Percentiles rank a stretch among this genome's conserved stretches.
phyloP scores from a whole-genome alignment of 1,140 invertebrate species.

The Neodiprion pinetum region DNA sequence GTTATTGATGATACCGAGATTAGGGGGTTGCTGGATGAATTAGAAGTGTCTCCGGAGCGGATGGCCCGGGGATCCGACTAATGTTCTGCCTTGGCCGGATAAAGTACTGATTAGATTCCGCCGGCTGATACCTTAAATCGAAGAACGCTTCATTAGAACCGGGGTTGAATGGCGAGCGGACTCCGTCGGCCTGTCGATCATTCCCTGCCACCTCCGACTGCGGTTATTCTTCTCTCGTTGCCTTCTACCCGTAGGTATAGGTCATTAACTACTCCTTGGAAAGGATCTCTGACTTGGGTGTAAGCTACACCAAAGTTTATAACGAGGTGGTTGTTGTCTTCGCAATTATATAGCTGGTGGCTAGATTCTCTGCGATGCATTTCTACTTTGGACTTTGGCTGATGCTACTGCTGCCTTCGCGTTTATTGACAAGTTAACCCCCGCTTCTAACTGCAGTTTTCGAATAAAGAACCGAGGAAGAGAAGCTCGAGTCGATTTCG shows the following conservation, averaged over 20 bases:
- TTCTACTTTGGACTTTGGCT: too few relatives aligned
- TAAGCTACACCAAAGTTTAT: slow-evolving; percentile 31
- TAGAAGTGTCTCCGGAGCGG: slow-evolving; percentile 28
- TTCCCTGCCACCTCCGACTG: slow-evolving; percentile 19
- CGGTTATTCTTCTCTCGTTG: slow-evolving; percentile 21
- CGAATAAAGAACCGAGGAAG: neutral
- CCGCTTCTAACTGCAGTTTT: neutral
- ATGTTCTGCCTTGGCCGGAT: neutral
- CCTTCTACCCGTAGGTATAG: neutral
- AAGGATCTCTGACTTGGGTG: neutral
- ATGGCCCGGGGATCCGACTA: neutral
- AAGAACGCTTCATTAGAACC: slow-evolving; percentile 30
- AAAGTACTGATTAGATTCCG: slow-evolving; percentile 33
- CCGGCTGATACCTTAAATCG: slow-evolving; percentile 34
- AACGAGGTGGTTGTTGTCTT: slow-evolving; percentile 11
- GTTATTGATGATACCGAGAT: slow-evolving; percentile 51
- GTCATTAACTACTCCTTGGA: neutral
- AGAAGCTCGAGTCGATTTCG: too few relatives aligned
- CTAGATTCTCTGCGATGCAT: neutral
- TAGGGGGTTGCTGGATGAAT: slow-evolving; percentile 44
- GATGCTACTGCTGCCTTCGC: neutral
- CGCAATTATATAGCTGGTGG: too few relatives aligned
- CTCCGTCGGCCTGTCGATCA: neutral
- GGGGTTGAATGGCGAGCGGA: slow-evolving; percentile 6
- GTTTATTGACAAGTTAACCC: neutral